A percentile compares a stretch with the other conserved stretches of the same genome.
phyloP scores from a whole-genome alignment of 2,888 invertebrate species.

The Ashinkailepas kermadecensis region DNA sequence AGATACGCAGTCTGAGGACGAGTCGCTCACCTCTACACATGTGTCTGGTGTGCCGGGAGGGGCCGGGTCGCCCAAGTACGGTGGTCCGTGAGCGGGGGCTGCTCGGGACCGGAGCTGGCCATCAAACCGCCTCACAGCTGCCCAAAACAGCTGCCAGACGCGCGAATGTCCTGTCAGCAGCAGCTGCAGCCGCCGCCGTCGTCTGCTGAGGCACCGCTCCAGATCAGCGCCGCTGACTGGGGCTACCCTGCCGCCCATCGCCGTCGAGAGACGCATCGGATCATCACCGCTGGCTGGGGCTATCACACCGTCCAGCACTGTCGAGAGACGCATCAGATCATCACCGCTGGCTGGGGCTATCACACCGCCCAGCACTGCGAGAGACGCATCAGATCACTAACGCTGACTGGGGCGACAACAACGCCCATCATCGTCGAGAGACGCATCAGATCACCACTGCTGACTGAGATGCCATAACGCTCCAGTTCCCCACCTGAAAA shows the following conservation, averaged over 20 bases:
- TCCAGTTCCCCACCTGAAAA: no score
- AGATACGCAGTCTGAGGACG: no score
- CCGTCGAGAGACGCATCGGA: not conserved
- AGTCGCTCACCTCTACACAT: slow-evolving; percentile 8
- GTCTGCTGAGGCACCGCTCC: not conserved
- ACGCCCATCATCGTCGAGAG: no score
- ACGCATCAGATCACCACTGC: no score
- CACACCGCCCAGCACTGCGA: no score
- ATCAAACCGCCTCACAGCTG: not conserved
- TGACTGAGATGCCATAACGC: no score
- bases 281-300: not conserved
- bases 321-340: no score
- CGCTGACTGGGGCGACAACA: no score
- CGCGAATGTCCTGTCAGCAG: slow-evolving; percentile 12
- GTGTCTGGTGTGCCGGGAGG: not conserved
- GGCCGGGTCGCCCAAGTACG: not conserved
- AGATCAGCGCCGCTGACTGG: not conserved
- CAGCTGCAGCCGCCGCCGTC: not conserved
- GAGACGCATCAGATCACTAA: no score
- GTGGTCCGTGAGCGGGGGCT: not conserved
- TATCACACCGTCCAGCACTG: no score
- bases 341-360: no score
- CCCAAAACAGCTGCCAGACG: slow-evolving; percentile 17
- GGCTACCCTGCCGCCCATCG: not conserved
- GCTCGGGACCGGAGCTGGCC: not conserved